Base-by-base conservation (phyloP, 2,113 vertebrate species). In the Platysteira castanea region DNA sequence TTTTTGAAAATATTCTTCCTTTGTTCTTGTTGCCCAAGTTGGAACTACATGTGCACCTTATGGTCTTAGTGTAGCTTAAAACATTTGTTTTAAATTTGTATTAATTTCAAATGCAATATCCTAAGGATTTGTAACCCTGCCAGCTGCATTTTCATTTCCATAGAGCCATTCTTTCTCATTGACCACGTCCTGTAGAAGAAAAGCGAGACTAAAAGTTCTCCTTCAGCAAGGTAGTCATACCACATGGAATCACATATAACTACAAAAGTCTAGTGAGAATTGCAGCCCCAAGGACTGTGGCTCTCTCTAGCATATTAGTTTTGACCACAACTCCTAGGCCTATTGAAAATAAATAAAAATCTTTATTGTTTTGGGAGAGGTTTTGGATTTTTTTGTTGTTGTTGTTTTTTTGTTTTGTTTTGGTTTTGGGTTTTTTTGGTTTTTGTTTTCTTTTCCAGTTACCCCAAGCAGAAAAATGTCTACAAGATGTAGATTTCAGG, bases 1-100 rank as follows among this genome's bases (percentile, higher is more conserved):
- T 57, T 88, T 33, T 27, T 10, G 1, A 41, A 84, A 90, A 63
- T 78, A 90, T 15, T 82, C 20, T 39, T 74, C 22, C 20, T 82
- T 92, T 50, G 9, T 60, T 80, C 37, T 69, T 70, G 5, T 57
- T 75, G 60, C 52, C 27, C 35, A 68, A 31, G 26, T 27, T 76
- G 19, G 18, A 50, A 75, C 31, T 41, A 46, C 16, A 9, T 0
- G 1, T 1, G 0, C 5, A 49, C 31, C 30, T 59, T 35, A n/a
- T 24, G n/a, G 41, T 52, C 31, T 42, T 47, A 10, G 9, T 3
- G 7, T 53, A 75, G 60, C 54, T 84, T 63, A 60, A 82, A 95
- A 79, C 8, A 5, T 24, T 70, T 28, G 11, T 52, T 89, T 76
- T 27, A 41, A 47, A 70, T 49, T n/a, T 59, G 30, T 26, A 37